Percentiles rank a stretch among this genome's conserved stretches.
phyloP scores from a whole-genome alignment of 2,113 vertebrate species.

The Tragelaphus buxtoni region DNA sequence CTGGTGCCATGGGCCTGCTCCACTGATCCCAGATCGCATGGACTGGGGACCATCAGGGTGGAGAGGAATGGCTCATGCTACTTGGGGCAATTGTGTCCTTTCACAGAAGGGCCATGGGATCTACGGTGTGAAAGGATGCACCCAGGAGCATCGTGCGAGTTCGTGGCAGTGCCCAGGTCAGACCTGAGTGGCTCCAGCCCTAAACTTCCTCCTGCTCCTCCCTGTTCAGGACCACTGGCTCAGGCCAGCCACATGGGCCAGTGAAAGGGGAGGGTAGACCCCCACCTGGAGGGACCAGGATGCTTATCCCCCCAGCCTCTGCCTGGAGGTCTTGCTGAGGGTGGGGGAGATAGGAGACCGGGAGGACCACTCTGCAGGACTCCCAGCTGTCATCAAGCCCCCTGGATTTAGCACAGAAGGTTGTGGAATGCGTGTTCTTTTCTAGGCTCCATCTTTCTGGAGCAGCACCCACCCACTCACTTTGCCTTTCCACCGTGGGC shows the following conservation, averaged over 20 bases:
- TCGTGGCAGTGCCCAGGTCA: fast-evolving
- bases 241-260: no score
- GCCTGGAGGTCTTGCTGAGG: neutral
- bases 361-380: neutral
- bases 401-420: neutral
- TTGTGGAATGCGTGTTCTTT: neutral
- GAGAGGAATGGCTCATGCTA: fast-evolving
- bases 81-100: neutral
- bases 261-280: neutral
- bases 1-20: fast-evolving
- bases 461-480: neutral
- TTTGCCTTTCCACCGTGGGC: fast-evolving
- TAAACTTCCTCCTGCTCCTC: fast-evolving
- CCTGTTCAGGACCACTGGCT: neutral
- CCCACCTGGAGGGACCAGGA: fast-evolving
- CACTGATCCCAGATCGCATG: neutral
- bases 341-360: fast-evolving
- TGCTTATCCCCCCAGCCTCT: fast-evolving
- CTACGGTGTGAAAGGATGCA: fast-evolving
- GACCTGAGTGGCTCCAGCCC: fast-evolving
- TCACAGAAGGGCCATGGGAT: neutral
- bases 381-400: neutral
- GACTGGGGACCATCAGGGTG: fast-evolving
- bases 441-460: neutral
- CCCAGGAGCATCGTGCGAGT: fast-evolving